Evolutionary conservation across 2,113 vertebrate genomes (phyloP), one percentile per base, ranked within the genome.

Genomic region (Sylvia atricapilla): DNA sequence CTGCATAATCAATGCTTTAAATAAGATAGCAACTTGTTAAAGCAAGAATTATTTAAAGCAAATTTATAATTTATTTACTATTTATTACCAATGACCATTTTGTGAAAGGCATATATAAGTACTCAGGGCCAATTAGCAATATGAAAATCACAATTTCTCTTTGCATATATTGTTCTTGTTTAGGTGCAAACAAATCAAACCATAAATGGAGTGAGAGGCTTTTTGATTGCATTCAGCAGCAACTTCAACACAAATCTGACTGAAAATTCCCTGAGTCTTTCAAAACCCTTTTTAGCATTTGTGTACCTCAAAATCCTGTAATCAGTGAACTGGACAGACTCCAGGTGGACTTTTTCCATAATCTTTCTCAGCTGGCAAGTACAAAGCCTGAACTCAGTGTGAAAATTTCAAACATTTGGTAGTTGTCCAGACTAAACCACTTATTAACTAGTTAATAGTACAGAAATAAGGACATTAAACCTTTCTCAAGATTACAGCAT

Each of bases 401-500:
- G 18, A 14, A 30, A 84, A 93, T 91, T 55, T 75, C 39, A 81
- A 84, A 81, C 5, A 41, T 66, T 63, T 50, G 44, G 28, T 22
- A 17, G 8, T 5, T 69, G 13, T 49, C 30, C 43, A 33, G 33
- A 18, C 25, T 72, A 35, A 50, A 89, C 41, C 11, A 63, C 4
- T 50, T 60, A 81, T 0, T 0, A 27, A 15, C 39, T 15, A 22
- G 10, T 60, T 43, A 84, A 37, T 11, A 50, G 12, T 9, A 52
- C 8, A 90, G 46, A 86, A 95, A 83, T n/a, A 90, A 60, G 13
- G 39, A 88, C 73, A 90, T 3, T 15, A 83, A 82, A 44, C 6
- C 5, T 70, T 53, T 90, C 16, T 47, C 9, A 70, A 35, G 52
- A 39, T 33, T 70, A 59, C 2, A 4, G 8, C 8, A 59, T 15